A percentile compares a stretch with the other conserved stretches of the same genome.
Conservation (phyloP, 1,140 invertebrate species). For the Ganaspis sp. region DNA sequence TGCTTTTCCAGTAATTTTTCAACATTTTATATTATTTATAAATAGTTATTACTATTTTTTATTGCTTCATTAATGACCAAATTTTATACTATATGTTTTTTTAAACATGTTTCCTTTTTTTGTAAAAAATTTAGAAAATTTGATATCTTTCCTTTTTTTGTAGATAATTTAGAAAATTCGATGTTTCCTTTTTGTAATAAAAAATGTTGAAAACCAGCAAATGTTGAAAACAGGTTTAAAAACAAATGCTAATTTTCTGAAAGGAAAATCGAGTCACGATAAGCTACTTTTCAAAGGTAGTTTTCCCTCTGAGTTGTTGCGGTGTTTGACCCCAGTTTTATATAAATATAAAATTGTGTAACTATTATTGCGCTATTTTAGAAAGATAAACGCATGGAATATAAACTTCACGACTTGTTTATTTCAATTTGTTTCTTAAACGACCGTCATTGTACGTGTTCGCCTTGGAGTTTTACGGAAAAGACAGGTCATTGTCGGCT, state of each 20-base stretch:
- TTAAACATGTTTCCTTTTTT: too few species aligned
- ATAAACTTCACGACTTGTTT: conserved; percentile 28
- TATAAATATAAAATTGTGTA: conserved; percentile 32
- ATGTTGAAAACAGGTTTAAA: too few species aligned
- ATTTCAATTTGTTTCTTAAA: conserved; percentile 47
- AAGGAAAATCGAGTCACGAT: conserved; percentile 19
- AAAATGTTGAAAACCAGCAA: too few species aligned
- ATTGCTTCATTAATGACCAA: too few species aligned
- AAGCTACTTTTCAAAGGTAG: conserved; percentile 30
- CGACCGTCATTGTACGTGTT: conserved; percentile 53
- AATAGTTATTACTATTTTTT: too few species aligned
- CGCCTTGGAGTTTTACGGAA: conserved; percentile 57
- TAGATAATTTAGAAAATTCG: too few species aligned
- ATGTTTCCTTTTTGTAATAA: too few species aligned
- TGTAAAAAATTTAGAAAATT: not conserved
- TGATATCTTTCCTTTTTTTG: too few species aligned
- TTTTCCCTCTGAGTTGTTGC: not conserved
- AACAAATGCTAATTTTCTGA: conserved; percentile 10
- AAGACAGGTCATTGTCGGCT: conserved; percentile 59
- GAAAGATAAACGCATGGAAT: not conserved
- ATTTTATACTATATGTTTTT: too few species aligned
- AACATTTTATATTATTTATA: too few species aligned
- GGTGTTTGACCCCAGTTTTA: conserved; percentile 33
- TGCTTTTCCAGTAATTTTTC: too few species aligned
- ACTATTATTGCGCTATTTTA: not conserved